A percentile compares a stretch with the other conserved stretches of the same genome.
These are phyloP conservation scores for Brachycybe producta DNA, from an alignment of 2,888 invertebrate species.

Conservation along the genomic window DNA sequence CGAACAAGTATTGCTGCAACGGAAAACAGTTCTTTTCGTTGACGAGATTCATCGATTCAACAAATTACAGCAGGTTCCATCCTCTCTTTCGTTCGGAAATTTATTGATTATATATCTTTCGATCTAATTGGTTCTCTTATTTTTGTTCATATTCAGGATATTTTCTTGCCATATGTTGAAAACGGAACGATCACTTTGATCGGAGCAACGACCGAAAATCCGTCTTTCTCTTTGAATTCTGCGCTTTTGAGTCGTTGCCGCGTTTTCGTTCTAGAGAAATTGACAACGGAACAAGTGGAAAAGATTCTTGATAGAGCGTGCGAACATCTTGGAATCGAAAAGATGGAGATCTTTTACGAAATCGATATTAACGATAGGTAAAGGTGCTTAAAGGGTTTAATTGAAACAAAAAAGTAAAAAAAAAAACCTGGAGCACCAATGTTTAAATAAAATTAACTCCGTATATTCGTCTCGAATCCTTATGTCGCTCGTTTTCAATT, in stretches of 20 bases:
- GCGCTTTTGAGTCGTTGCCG: constrained; percentile 64
- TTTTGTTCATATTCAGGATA: constrained; percentile 40
- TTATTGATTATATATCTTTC: no score
- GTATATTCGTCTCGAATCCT: no score
- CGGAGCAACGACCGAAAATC: constrained; percentile 77
- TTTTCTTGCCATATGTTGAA: constrained; percentile 65
- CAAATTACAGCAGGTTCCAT: constrained; percentile 55
- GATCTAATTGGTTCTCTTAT: no score
- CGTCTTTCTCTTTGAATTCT: constrained; percentile 69
- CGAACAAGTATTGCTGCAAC: constrained; percentile 51
- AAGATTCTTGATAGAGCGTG: constrained; percentile 50
- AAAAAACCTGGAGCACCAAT: no score
- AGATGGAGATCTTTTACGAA: constrained; percentile 12
- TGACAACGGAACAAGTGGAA: constrained; percentile 45
- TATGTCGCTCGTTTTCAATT: not conserved
- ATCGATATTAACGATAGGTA: not conserved
- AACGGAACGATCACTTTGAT: constrained; percentile 61
- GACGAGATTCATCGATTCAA: constrained; percentile 81
- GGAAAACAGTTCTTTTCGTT: constrained; percentile 63
- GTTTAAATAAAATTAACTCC: no score
- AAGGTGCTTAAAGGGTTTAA: no score
- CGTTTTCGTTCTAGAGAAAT: constrained; percentile 59
- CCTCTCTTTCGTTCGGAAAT: not conserved
- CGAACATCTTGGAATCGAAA: constrained; percentile 30
- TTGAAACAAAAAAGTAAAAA: no score